These are phyloP conservation scores for Drosophila saltans DNA, from an alignment of 1,140 invertebrate species.

Conservation along the genomic window DNA sequence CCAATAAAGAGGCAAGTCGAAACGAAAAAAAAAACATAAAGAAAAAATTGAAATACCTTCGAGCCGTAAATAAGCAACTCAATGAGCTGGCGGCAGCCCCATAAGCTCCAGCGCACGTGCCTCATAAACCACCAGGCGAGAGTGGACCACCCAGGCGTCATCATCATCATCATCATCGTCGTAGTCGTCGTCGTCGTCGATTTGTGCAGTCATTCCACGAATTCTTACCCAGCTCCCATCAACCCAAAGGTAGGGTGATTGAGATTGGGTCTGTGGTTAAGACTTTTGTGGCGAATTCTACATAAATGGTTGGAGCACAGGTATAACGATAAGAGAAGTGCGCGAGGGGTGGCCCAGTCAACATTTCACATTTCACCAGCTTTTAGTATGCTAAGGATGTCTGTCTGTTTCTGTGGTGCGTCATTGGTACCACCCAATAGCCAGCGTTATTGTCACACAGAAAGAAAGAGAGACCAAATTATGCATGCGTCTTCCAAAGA, in stretches of 20 bases:
- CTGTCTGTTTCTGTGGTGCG: slow-evolving; percentile 48
- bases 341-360: not conserved
- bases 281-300: slow-evolving; percentile 60
- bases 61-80: slow-evolving; percentile 80
- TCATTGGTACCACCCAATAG: slow-evolving; percentile 28
- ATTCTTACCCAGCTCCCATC: slow-evolving; percentile 58
- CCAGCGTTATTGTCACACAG: slow-evolving; percentile 60
- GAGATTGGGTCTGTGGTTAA: slow-evolving; percentile 41
- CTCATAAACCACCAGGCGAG: slow-evolving; percentile 70
- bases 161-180: not conserved
- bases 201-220: slow-evolving; percentile 80
- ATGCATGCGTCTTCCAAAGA: slow-evolving; percentile 66
- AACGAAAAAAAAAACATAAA: slow-evolving; percentile 17
- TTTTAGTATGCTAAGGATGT: slow-evolving; percentile 73
- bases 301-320: slow-evolving; percentile 24
- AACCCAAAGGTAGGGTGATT: slow-evolving; percentile 33
- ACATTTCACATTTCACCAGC: slow-evolving; percentile 77
- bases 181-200: slow-evolving; percentile 31
- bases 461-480: slow-evolving; percentile 60
- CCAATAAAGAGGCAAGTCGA: slow-evolving; percentile 53
- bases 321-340: slow-evolving; percentile 3
- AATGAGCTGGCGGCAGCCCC: slow-evolving; percentile 67
- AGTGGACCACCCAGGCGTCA: slow-evolving; percentile 65
- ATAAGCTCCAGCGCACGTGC: slow-evolving; percentile 74
- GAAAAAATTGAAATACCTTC: slow-evolving; percentile 68